Conservation (phyloP, 2,888 invertebrate species). For the Agapostemon virescens region DNA sequence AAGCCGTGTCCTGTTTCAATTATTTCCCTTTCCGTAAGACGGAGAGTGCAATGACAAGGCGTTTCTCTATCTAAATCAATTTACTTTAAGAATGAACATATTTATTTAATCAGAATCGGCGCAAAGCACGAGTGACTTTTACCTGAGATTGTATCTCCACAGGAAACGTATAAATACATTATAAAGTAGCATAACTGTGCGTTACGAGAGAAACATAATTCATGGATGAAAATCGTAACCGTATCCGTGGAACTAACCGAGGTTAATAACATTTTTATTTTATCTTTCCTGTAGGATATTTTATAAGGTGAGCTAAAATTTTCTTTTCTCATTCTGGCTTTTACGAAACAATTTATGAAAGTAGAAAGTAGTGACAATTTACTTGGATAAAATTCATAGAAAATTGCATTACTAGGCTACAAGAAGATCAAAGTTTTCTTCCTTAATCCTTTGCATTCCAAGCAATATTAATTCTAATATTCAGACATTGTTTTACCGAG, state of each 20-base stretch:
- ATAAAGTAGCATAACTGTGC: not conserved
- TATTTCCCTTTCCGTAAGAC: not conserved
- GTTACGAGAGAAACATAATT: not conserved
- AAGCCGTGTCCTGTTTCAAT: not conserved
- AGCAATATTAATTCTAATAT: no score
- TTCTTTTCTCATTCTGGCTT: no score
- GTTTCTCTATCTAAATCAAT: not conserved
- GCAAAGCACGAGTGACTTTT: not conserved
- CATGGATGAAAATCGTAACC: not conserved
- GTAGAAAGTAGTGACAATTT: no score
- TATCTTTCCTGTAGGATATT: not conserved
- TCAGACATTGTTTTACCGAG: no score
- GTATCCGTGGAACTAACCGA: not conserved
- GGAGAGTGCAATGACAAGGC: not conserved
- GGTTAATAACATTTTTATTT: not conserved
- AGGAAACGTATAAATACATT: conserved; percentile 2
- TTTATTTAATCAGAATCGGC: not conserved
- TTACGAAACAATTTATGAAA: no score
- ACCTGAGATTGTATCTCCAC: not conserved
- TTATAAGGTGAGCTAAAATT: no score
- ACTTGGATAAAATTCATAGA: no score
- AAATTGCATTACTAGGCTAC: no score
- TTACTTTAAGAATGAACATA: not conserved
- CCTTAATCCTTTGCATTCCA: no score
- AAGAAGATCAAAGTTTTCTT: no score